These are phyloP conservation scores for Noctua janthina DNA, from an alignment of 2,888 invertebrate genomes.

Conservation along the genomic window DNA sequence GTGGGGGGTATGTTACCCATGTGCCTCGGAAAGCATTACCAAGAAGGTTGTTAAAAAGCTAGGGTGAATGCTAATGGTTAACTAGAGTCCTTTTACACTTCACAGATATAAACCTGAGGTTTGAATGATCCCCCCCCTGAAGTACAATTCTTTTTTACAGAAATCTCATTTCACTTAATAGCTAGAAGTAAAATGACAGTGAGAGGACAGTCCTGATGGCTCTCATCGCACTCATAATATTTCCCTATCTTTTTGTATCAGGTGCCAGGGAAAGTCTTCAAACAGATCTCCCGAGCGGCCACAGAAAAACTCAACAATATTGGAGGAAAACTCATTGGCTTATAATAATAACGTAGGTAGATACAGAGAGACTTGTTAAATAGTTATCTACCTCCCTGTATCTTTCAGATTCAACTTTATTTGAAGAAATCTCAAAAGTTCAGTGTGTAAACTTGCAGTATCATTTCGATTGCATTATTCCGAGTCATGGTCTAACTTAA, in stretches of 20 bases:
- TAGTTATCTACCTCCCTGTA: neutral
- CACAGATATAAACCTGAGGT: neutral
- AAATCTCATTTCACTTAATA: neutral
- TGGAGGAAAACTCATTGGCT: slow-evolving; percentile 89
- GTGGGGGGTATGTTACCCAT: neutral
- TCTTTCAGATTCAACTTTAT: neutral
- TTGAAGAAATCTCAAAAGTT: neutral
- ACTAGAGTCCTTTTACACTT: neutral
- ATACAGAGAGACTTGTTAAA: neutral
- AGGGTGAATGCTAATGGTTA: neutral
- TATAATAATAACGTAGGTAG: slow-evolving; percentile 74
- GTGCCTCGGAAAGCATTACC: neutral
- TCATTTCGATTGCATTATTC: neutral
- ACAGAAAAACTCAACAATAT: slow-evolving; percentile 90
- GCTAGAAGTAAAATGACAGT: neutral
- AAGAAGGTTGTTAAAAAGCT: neutral
- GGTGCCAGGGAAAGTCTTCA: slow-evolving; percentile 89
- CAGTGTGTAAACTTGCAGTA: neutral
- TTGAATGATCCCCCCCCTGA: neutral
- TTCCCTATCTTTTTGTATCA: slow-evolving; percentile 68
- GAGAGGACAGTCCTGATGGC: neutral
- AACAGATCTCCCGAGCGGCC: slow-evolving; percentile 86
- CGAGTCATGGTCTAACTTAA: neutral
- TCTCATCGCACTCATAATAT: neutral
- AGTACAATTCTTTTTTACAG: neutral